Evolutionary conservation across 1,140 invertebrate genomes (phyloP), one percentile per base, ranked within the genome.

Genomic region (Tetramorium parvispinum): DNA sequence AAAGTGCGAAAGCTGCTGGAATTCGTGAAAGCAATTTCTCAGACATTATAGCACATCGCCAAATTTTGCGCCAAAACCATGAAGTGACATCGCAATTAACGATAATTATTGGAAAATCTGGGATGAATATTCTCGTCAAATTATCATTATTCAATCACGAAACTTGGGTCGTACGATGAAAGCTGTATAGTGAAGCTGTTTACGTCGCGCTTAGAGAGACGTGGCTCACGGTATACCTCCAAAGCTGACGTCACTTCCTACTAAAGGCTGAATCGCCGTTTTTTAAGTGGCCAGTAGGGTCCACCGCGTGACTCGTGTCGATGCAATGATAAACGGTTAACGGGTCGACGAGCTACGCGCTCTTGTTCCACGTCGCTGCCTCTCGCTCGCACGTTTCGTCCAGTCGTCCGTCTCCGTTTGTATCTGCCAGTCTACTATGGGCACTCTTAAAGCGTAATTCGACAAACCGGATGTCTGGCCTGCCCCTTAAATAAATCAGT

Each of bases 391-490:
- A 85, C 59, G 77, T 85, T 32, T 43, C 77, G 21, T 68, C 51
- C 27, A 59, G 61, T 90, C 88, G 73, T 86, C 75, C 73, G 49
- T 59, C 85, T 78, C 86, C 71, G 61, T 91, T 87, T 89, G 86
- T 87, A 86, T 87, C 82, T 86, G 79, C 70, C 87, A 82, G 87
- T 88, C 89, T 89, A 91, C 89, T 85, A 91, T 66, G 83, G 87
- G 59, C 71, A 77, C 91, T 85, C 89, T 92, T 90, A 93, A 92
- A 92, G 90, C 88, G 88, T 91, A 93, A 93, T 94, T 94, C 91
- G 93, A 92, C 93, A 91, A 93, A 94, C 94, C 94, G 94, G 94
- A 95, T 95, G 94, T 95, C 93, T 94, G 93, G 92, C 87, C 78
- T 85, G 92, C 87, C 94, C 92, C 92, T 94, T 93, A 94, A 95